Conservation (phyloP, 2,888 invertebrate genomes). For the Eristalinus sepulchralis region DNA sequence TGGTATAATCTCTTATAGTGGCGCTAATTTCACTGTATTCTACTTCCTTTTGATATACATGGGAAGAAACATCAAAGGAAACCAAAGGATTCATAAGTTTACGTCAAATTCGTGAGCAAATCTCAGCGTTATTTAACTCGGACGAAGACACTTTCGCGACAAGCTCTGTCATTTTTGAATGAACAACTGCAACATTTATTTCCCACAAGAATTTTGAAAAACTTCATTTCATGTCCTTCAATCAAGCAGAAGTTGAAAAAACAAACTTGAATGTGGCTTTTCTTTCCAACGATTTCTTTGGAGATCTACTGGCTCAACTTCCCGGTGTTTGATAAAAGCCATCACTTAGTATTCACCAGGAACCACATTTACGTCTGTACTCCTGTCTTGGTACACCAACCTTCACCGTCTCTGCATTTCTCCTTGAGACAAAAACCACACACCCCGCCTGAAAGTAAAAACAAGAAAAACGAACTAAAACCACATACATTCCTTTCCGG, state of each 20-base stretch:
- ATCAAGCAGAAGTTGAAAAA: neutral
- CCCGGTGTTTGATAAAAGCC: conserved; percentile 43
- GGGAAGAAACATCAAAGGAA: no score
- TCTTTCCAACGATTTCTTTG: conserved; percentile 38
- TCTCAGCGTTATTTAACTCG: no score
- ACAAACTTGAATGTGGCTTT: conserved; percentile 18
- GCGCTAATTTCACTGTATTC: no score
- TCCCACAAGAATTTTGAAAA: neutral
- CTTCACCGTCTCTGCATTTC: conserved; percentile 1
- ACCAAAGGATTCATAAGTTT: no score
- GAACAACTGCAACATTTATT: no score
- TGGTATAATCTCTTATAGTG: no score
- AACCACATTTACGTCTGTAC: conserved; percentile 32
- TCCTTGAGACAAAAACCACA: conserved; percentile 38
- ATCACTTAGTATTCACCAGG: conserved; percentile 62
- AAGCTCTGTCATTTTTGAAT: no score
- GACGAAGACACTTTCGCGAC: no score
- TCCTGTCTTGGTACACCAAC: conserved; percentile 16
- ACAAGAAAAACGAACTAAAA: conserved; percentile 12
- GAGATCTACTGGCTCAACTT: conserved; percentile 7
- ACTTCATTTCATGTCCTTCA: conserved; percentile 39
- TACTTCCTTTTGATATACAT: no score
- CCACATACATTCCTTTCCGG: conserved; percentile 59
- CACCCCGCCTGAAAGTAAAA: neutral
- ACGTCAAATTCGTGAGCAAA: no score